Evolutionary conservation across 2,797 vertebrate genomes (phyloP).

Genomic region (Ptychadena robeensis): DNA sequence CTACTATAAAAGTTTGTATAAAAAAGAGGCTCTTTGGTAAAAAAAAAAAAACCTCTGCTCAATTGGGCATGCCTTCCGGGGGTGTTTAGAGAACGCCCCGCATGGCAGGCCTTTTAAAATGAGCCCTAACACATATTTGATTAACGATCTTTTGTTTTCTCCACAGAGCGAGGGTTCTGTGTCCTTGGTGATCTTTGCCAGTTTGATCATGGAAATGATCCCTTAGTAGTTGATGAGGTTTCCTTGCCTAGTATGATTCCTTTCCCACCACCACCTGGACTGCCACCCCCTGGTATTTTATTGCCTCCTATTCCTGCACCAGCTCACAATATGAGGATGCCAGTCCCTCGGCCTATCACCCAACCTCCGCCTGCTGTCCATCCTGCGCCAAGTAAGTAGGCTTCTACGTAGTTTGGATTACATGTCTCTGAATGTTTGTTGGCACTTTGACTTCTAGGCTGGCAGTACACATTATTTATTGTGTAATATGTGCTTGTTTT

Average conservation of each 20-base stretch:
- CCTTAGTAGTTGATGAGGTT: constrained; percentile 94
- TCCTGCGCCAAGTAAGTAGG: constrained; percentile 85
- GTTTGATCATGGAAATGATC: constrained; percentile 96
- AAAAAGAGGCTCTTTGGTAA: too few species aligned
- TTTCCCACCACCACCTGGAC: constrained; percentile 90
- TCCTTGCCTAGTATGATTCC: constrained; percentile 95
- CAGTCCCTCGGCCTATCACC: constrained; percentile 80
- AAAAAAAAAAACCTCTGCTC: too few species aligned
- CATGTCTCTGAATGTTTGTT: background rate
- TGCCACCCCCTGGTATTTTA: constrained; percentile 85
- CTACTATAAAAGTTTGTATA: too few species aligned
- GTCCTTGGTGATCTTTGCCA: constrained; percentile 96
- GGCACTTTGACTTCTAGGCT: background rate
- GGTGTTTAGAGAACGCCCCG: too few species aligned
- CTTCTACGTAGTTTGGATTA: background rate
- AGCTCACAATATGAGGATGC: constrained; percentile 81
- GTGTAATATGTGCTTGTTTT: too few species aligned
- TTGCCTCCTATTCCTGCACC: constrained; percentile 88
- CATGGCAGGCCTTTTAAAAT: too few species aligned
- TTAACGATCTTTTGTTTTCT: constrained; percentile 28
- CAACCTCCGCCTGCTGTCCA: constrained; percentile 92
- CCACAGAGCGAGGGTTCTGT: constrained; percentile 94
- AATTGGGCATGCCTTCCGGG: too few species aligned
- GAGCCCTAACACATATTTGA: too few species aligned
- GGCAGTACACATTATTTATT: too few species aligned